phyloP scores from a whole-genome alignment of 2,888 invertebrate species.

The Myopa tessellatipennis region DNA sequence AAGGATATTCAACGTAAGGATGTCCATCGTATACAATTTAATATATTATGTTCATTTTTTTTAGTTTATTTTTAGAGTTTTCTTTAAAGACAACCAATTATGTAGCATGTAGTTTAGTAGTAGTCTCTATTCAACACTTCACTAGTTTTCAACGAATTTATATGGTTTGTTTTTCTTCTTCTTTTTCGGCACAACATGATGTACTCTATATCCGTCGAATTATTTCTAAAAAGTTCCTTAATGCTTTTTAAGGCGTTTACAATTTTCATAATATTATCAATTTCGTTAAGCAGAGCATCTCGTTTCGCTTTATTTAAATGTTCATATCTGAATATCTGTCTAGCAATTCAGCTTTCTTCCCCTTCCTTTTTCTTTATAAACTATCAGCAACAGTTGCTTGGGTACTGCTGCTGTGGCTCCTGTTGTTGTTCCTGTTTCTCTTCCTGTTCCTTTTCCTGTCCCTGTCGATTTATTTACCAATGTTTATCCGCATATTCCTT shows the following conservation, averaged over 20 bases:
- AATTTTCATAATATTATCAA: neutral
- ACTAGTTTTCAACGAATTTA: no score
- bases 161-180: neutral
- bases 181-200: neutral
- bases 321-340: no score
- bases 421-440: neutral
- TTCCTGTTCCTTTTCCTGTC: neutral
- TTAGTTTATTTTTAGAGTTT: neutral
- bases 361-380: no score
- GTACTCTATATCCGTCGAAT: neutral
- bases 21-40: neutral
- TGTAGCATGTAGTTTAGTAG: no score
- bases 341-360: no score
- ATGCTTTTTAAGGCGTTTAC: constrained; percentile 9
- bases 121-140: no score
- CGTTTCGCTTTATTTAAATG: no score
- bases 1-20: no score
- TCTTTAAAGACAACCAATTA: no score
- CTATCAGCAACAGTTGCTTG: no score
- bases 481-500: neutral
- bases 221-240: neutral
- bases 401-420: neutral
- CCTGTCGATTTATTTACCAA: neutral
- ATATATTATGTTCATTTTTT: neutral
- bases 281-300: no score